Percentiles rank a stretch among this genome's conserved stretches.
phyloP scores from a whole-genome alignment of 1,140 invertebrate genomes.

The Plutomurus gul region DNA sequence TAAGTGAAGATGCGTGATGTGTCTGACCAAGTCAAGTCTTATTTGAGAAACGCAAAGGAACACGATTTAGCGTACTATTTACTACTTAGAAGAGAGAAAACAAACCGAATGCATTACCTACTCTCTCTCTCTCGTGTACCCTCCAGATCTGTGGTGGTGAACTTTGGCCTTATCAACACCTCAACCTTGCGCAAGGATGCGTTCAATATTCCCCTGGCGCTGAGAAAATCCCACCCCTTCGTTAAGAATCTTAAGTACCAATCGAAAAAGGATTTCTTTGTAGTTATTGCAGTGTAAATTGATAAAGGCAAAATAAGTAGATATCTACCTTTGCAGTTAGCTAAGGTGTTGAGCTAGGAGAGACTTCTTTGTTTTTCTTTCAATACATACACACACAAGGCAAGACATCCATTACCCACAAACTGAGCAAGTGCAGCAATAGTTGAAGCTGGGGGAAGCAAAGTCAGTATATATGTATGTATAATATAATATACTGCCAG shows the following conservation, averaged over 20 bases:
- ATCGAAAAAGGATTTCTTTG: neutral
- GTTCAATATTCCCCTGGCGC: neutral
- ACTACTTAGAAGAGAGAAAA: neutral
- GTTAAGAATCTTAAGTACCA: conserved; percentile 24
- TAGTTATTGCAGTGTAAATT: neutral
- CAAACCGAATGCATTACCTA: neutral
- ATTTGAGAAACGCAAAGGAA: neutral
- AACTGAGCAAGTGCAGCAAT: no score
- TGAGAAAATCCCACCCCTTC: conserved; percentile 35
- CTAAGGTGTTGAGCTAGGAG: no score
- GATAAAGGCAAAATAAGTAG: neutral
- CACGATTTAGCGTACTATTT: no score
- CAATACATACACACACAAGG: no score
- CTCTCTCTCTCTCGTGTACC: neutral
- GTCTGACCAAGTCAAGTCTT: conserved; percentile 8
- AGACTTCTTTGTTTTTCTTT: no score
- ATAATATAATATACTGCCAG: conserved; percentile 9
- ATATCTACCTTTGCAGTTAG: no score
- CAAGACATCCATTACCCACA: no score
- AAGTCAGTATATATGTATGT: no score
- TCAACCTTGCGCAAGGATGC: conserved; percentile 24
- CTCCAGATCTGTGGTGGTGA: neutral
- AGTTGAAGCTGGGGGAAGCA: no score
- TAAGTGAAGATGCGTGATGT: conserved; percentile 23
- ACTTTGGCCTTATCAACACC: conserved; percentile 27